Base-by-base conservation (phyloP, 2,797 vertebrate genomes). In the Cyprinella venusta region DNA sequence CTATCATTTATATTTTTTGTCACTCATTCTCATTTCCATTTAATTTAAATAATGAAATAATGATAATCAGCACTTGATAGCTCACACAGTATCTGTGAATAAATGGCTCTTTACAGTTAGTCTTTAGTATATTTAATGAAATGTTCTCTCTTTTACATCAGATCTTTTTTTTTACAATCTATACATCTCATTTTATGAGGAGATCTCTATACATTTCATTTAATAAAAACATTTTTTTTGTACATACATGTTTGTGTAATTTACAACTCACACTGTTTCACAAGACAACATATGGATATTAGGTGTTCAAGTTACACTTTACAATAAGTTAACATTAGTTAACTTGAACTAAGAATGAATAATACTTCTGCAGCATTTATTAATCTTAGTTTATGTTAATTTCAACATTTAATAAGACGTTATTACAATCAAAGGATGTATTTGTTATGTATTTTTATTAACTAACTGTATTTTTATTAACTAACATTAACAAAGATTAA, bases 191-290 rank as follows among this genome's bases (percentile, higher is more conserved):
- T 75, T 59, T 19, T 1, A 54, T 8, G 30, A 52, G 8, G 4
- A 15, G 6, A 78, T n/a, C 13, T 16, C 24, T 63, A 15, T 10
- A 8, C 33, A 8, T 6, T 24, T 16, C 1, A 56, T 75, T 54
- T 48, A 85, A 56, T 76, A 70, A 69, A 67, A 36, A 68, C 1
- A 21, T 24, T 48, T 33, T 70, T 70, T 42, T 70, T 56, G 56
- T 72, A n/a, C 52, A 72, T 79, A 76, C 2, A 59, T 40, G 67
- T 80, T 9, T 52, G 16, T 76, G 19, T 21, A 72, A 77, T 42
- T 38, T 38, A 36, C 26, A 76, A 24, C 30, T 65, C 6, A 54
- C 61, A 84, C 64, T 52, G 50, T 75, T 38, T 19, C 19, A 67
- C 21, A 67, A 21, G 8, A 56, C n/a, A 61, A 70, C 8, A 80